A percentile compares a stretch with the other conserved stretches of the same genome.
Evolutionary conservation across 2,888 invertebrate species (phyloP).

Genomic region (Rhamphomyia laevipes): DNA sequence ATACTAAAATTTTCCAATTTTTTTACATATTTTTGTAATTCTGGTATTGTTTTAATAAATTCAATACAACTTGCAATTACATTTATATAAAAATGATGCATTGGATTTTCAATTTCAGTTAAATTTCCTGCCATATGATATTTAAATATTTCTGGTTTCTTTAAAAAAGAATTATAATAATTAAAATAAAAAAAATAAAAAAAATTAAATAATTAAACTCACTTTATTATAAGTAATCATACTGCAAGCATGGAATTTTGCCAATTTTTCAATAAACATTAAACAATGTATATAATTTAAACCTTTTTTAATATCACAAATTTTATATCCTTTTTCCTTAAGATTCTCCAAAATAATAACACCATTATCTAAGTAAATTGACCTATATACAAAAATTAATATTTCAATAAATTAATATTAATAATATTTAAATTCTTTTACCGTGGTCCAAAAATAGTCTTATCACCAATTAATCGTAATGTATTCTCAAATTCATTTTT

Average conservation of each 20-base stretch:
- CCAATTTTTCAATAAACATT: slow-evolving; percentile 39
- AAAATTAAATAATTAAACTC: slow-evolving; percentile 4
- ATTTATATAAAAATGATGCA: slow-evolving; percentile 23
- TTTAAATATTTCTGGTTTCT: slow-evolving; percentile 23
- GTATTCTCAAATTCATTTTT: slow-evolving; percentile 17
- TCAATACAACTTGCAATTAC: slow-evolving; percentile 20
- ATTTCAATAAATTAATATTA: neutral
- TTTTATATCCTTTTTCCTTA: slow-evolving; percentile 38
- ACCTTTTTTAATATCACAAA: slow-evolving; percentile 39
- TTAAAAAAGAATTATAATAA: too few relatives aligned
- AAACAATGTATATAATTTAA: slow-evolving; percentile 40
- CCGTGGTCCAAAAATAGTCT: slow-evolving; percentile 23
- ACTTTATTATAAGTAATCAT: slow-evolving; percentile 42
- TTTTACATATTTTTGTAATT: slow-evolving; percentile 19
- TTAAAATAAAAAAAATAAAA: neutral
- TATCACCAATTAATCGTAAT: slow-evolving; percentile 18
- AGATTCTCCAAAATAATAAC: slow-evolving; percentile 41
- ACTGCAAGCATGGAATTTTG: slow-evolving; percentile 42
- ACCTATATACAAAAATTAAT: slow-evolving; percentile 12
- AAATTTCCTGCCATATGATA: slow-evolving; percentile 22
- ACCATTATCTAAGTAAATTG: slow-evolving; percentile 22
- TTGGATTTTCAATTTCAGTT: slow-evolving; percentile 20
- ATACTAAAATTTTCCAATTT: slow-evolving; percentile 19
- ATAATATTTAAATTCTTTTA: slow-evolving; percentile 9
- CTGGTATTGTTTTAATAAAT: slow-evolving; percentile 17